Evolutionary conservation across 2,888 invertebrate genomes (phyloP), one percentile per base, ranked within the genome.

Genomic region (Hypercompe scribonia): DNA sequence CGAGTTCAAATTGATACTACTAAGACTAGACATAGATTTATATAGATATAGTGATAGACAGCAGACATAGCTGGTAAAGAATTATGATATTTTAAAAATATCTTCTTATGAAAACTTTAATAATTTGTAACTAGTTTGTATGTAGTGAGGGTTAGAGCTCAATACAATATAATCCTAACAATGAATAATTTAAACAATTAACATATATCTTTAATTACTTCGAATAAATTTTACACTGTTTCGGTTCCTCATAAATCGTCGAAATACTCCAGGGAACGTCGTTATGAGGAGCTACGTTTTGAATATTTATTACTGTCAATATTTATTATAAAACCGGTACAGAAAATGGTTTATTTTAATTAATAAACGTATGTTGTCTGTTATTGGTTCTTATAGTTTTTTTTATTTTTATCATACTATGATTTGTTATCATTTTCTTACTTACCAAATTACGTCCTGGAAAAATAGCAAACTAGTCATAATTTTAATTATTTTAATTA

Each of bases 241-340:
- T 36, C 34, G 73, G 61, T 54, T 74, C 73, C 73, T 72, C 64
- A 80, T 82, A 82, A 81, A 80, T 82, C 81, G 65, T 63, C 34
- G 46, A 71, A 76, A 76, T 71, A 73, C 81, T 75, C 74, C 42
- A 70, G 76, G 76, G 83, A 71, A 73, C 64, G 65, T 70, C 66
- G 70, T 80, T 76, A 80, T 76, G 68, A 73, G n/a, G 63, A n/a
- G 54, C 69, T 64, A 58, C 65, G 66, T 70, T 74, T 70, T 74
- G 68, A 76, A 72, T 75, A 82, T 75, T 80, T 68, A 82, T 75
- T 78, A 78, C 34, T 73, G 78, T 71, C 73, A 64, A 72, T 77
- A 65, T 72, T 74, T 71, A 71, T 71, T 66, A 66, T 66, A 31
- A 42, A 71, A 71, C 39, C 63, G 39, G 58, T 33, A 58, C 36